Base-by-base conservation (phyloP, 2,113 vertebrate genomes). In the Brachypodius melanocephalos region DNA sequence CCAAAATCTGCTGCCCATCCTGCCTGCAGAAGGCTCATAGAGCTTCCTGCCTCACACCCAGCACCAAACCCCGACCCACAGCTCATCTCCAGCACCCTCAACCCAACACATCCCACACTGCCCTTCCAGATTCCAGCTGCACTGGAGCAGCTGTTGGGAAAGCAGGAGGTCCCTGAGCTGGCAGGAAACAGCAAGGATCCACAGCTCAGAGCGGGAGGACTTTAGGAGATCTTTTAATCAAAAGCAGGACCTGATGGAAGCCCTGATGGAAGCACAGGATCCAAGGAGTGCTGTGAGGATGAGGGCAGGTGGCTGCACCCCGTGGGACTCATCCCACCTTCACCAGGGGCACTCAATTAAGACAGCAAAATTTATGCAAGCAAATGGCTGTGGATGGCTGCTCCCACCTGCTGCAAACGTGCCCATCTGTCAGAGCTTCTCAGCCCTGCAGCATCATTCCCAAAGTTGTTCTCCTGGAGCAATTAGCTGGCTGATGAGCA, bases 211-310 rank as follows among this genome's bases (percentile, higher is more conserved):
- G 54, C 69, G 38, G 17, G 26, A 9, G 14, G 32, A 21, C 2
- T 11, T 42, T 4, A 20, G 29, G 15, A 74, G 29, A 52, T 9
- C 17, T 72, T 42, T 55, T 34, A 54, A 73, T 45, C 49, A 68
- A 74, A 34, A 78, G 58, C 22, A 59, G 32, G 31, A 14, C 31
- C 20, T 4, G 7, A 36, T 9, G 54, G 49, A 40, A 49, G 48
- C 32, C 49, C 45, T 4, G 8, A 26, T 8, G 32, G 54, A 36
- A 40, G 40, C 49, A 19, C 6, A 42, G 40, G 0, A 12, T 16
- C 22, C 7, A 34, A 43, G 0, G 4, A 74, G 26, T 1, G 10
- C 65, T 48, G 36, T 3, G 7, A 1, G 3, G 20, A 17, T 0
- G 0, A 82, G 36, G 65, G 51, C 63, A 19, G 80, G 55, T 1